Evolutionary conservation across 2,888 invertebrate species (phyloP), one percentile per base, ranked within the genome.

Genomic region (Reticulitermes lucifugus): DNA sequence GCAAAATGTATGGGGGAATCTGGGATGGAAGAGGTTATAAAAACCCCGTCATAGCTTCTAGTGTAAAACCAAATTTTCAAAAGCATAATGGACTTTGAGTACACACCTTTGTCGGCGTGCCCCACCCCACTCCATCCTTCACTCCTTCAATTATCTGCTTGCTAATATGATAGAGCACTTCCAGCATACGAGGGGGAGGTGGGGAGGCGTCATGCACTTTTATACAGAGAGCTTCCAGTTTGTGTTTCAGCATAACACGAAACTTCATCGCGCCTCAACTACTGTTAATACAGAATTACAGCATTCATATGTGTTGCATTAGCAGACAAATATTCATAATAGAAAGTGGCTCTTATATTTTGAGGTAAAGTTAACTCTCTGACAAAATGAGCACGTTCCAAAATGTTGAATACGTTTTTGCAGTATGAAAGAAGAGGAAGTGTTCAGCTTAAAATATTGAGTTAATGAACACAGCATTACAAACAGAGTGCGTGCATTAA

Each of bases 81-180:
- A 73, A 41, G 29, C 73, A 73, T 73, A 73, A 73, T 73, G 73
- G 73, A 73, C 73, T 29, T 73, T 73, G 73, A 41, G 22, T 73
- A 21, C 41, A 21, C 29, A 73, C 35, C 35, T 73, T 29, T 73
- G 41, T 41, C 41, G 73, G 35, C 41, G 2, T 41, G 29, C 21
- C 41, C 12, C 35, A 41, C 73, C 73, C 73, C 35, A 14, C 10
- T 25, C 2, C 71, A 71, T 7, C 71, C 71, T 5, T 10, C 29
- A 25, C 29, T 73, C 73, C 73, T 73, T 35, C 41, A 73, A 29
- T 73, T 73, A 73, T n/a, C 41, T 41, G 22, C 35, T 21, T 73
- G 35, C 41, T 73, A 73, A 73, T 73, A 21, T 41, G 73, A 73
- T 73, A 41, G 73, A 73, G 73, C 41, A 73, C 73, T 73, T 41